phyloP scores from a whole-genome alignment of 2,888 invertebrate species.

The Agrochola lota region DNA sequence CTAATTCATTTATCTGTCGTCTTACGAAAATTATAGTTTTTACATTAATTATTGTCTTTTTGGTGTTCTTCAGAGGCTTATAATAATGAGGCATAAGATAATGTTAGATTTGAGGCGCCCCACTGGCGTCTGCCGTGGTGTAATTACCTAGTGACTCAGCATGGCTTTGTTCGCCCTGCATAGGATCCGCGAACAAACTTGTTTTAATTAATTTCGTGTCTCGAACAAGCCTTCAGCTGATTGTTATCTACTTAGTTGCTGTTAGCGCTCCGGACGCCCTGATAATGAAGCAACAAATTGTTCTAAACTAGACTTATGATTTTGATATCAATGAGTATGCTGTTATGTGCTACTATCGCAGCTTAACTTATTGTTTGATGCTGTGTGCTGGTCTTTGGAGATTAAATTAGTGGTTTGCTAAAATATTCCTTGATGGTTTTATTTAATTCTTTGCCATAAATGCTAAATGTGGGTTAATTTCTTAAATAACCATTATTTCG shows the following conservation, averaged over 20 bases:
- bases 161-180: slow-evolving; percentile 89
- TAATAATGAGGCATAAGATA: slow-evolving; percentile 82
- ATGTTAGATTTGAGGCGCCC: slow-evolving; percentile 86
- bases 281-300: slow-evolving; percentile 88
- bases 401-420: background rate
- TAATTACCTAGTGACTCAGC: slow-evolving; percentile 90
- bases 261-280: slow-evolving; percentile 87
- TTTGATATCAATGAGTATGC: slow-evolving; percentile 73
- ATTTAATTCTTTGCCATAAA: background rate
- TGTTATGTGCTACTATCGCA: slow-evolving; percentile 36
- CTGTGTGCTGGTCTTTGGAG: background rate
- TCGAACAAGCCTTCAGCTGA: slow-evolving; percentile 89
- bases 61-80: slow-evolving; percentile 60
- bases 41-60: slow-evolving; percentile 57
- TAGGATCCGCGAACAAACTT: slow-evolving; percentile 91
- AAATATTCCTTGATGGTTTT: background rate
- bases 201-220: slow-evolving; percentile 91
- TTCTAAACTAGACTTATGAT: slow-evolving; percentile 82
- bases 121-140: slow-evolving; percentile 81
- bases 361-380: background rate
- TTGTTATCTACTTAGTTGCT: slow-evolving; percentile 90
- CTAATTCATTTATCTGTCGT: slow-evolving; percentile 62
- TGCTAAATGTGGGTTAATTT: background rate
- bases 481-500: background rate
- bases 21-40: slow-evolving; percentile 54